A percentile compares a stretch with the other conserved stretches of the same genome.
Conservation (phyloP, 2,888 invertebrate genomes). For the Oasisia sp. region DNA sequence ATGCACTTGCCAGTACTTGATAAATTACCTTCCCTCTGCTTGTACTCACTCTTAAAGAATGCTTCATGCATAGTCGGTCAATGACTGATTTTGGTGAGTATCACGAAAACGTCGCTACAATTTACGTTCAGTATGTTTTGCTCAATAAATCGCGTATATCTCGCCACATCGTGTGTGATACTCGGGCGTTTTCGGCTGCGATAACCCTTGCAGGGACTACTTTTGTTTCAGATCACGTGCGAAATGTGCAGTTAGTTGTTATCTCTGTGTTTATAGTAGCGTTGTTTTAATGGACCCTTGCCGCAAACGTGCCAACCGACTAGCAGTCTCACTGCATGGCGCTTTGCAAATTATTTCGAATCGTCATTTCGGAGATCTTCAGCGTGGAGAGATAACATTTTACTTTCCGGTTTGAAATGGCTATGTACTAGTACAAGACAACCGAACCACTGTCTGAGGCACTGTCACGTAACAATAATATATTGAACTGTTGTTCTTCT, state of each 20-base stretch:
- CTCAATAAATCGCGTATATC: neutral
- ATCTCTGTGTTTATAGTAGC: neutral
- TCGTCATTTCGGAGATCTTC: no score
- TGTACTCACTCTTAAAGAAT: neutral
- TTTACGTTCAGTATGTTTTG: neutral
- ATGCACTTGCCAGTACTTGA: no score
- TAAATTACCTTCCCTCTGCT: neutral
- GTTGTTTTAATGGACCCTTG: neutral
- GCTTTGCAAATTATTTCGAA: neutral
- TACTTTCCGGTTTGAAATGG: no score
- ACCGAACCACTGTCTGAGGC: no score
- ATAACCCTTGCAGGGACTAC: neutral
- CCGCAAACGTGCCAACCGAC: neutral
- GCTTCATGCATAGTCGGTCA: neutral
- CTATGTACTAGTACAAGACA: no score
- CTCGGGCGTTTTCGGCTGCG: neutral
- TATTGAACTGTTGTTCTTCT: no score
- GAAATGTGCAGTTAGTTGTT: neutral
- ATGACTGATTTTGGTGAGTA: neutral
- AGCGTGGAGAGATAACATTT: no score
- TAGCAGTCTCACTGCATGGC: neutral
- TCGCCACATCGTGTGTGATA: neutral
- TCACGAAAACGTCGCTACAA: neutral
- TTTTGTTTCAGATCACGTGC: neutral
- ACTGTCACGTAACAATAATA: no score